These are phyloP conservation scores for Euura saliciscinereae DNA, from an alignment of 1,140 invertebrate species.

Conservation along the genomic window DNA sequence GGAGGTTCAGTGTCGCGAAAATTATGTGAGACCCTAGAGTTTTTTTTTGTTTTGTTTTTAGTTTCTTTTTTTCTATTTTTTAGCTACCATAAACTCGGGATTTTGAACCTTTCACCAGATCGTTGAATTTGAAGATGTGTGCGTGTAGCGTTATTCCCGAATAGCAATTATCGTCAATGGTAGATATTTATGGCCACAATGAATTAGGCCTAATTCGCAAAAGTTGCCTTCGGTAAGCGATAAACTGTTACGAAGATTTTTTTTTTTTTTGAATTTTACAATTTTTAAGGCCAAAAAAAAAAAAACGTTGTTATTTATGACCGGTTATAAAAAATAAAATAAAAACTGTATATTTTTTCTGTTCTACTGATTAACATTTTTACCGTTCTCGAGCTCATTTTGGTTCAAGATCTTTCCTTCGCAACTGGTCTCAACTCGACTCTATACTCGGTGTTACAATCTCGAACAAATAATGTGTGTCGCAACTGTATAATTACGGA, in stretches of 20 bases:
- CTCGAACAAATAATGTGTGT: constrained; percentile 46
- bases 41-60: too few relatives aligned
- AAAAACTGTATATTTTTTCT: background rate
- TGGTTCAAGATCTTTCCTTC: constrained; percentile 24
- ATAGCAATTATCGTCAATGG: background rate
- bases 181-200: background rate
- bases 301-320: background rate
- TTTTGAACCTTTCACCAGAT: background rate
- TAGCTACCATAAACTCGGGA: too few relatives aligned
- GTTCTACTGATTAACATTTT: constrained; percentile 37
- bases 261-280: too few relatives aligned
- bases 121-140: background rate
- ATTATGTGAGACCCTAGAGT: too few relatives aligned
- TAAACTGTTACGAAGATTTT: too few relatives aligned
- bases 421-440: background rate
- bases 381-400: constrained; percentile 26
- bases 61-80: too few relatives aligned
- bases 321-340: background rate
- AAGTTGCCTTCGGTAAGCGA: background rate
- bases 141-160: background rate
- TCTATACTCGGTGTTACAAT: constrained; percentile 36
- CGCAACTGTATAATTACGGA: constrained; percentile 49
- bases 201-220: constrained; percentile 4
- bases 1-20: too few relatives aligned
- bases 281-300: background rate